Conservation (phyloP, 2,797 vertebrate species). For the Thamnophis elegans region DNA sequence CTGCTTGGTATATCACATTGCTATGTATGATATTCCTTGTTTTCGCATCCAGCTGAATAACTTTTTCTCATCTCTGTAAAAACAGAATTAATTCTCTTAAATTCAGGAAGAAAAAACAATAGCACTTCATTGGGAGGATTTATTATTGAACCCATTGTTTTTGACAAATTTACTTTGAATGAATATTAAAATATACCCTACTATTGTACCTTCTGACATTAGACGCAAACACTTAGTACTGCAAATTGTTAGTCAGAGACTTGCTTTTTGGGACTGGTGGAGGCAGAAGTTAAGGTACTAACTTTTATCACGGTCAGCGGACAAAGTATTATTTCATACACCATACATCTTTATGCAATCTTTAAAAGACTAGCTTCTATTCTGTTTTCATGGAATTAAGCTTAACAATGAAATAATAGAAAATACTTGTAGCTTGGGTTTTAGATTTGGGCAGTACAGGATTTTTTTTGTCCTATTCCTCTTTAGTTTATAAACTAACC, state of each 20-base stretch:
- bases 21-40: neutral
- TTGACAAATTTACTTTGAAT: neutral
- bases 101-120: neutral
- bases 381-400: slow-evolving; percentile 2
- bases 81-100: neutral
- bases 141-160: neutral
- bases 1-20: neutral
- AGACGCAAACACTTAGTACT: neutral
- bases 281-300: neutral
- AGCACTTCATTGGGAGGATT: neutral
- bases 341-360: neutral
- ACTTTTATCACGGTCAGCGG: neutral
- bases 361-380: neutral
- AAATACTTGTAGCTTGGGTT: too few relatives aligned
- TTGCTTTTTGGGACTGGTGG: neutral
- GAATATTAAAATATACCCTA: neutral
- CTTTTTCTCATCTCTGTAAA: neutral
- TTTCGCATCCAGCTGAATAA: neutral
- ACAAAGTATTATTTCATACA: neutral
- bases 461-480: too few relatives aligned
- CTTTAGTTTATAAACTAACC: too few relatives aligned
- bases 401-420: too few relatives aligned
- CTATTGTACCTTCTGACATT: neutral
- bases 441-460: too few relatives aligned
- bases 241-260: neutral